Evolutionary conservation across 2,888 invertebrate species (phyloP).

Genomic region (Agrochola lota): DNA sequence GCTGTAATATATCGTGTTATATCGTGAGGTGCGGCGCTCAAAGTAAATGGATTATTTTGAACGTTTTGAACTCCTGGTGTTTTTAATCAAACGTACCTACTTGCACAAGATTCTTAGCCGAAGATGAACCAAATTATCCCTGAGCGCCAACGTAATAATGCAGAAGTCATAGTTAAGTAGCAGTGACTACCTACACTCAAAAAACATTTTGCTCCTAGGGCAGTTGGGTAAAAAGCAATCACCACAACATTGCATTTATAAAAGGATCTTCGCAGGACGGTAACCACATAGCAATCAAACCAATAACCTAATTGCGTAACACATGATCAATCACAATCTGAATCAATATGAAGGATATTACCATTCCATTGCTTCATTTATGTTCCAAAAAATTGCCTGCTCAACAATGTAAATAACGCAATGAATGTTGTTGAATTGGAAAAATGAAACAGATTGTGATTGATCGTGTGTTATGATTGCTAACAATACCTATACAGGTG

Average conservation of each 20-base stretch:
- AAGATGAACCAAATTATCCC: neutral
- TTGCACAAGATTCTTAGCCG: neutral
- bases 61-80: slow-evolving; percentile 10
- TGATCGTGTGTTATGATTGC: neutral
- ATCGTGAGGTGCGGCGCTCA: slow-evolving; percentile 63
- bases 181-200: neutral
- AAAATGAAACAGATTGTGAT: too few relatives aligned
- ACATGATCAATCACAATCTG: too few relatives aligned
- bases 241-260: neutral
- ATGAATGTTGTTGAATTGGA: too few relatives aligned
- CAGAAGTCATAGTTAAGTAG: neutral
- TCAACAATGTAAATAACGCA: too few relatives aligned
- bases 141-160: neutral
- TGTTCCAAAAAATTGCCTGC: too few relatives aligned
- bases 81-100: slow-evolving; percentile 7
- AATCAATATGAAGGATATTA: too few relatives aligned
- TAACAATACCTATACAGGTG: neutral
- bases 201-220: neutral
- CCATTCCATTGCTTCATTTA: too few relatives aligned
- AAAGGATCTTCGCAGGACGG: neutral
- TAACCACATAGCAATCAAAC: neutral
- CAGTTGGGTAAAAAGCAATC: neutral
- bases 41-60: slow-evolving; percentile 70
- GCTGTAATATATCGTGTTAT: too few relatives aligned
- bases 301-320: too few relatives aligned